Evolutionary conservation across 1,140 invertebrate species (phyloP), one percentile per base, ranked within the genome.

Genomic region (Drosophila mojavensis): DNA sequence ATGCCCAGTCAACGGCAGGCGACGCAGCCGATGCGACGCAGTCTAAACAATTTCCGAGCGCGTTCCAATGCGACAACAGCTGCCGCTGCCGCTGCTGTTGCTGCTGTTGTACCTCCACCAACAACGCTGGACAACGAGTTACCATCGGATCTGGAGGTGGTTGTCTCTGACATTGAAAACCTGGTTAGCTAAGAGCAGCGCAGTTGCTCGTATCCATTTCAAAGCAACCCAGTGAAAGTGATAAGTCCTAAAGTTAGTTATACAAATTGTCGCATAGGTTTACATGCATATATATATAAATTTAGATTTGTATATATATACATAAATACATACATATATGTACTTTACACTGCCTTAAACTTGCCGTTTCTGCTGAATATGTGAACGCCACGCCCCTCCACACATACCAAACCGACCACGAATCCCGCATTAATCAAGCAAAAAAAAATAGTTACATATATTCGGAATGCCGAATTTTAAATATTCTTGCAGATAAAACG

Each of bases 171-270:
- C 65, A 75, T 92, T 55, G 91, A 92, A 79, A 91, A 92, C 67
- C 58, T 92, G 71, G 91, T 92, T 90, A 92, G 91, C 90, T 91
- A 92, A 90, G 74, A 79, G 67, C 74, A 72, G 64, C 65, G 26
- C 36, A 47, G 48, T 53, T 64, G 33, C 20, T 64, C 33, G 26
- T 55, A 54, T 75, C 60, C 65, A 75, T 76, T 71, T 81, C 59
- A 71, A 86, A 77, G 69, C 72, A 86, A 86, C 83, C 83, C 88
- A 88, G 83, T 89, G 83, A 88, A 88, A 88, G 84, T 89, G 84
- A 89, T 89, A 89, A 89, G 84, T 89, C 84, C 88, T 89, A 89
- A 89, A 84, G 78, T 89, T 89, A 89, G 84, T 84, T 89, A 89
- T 89, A 89, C 78, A 89, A 89, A 86, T 89, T 88, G 80, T 89